A percentile compares a stretch with the other conserved stretches of the same genome.
These are phyloP conservation scores for Molanna angustata DNA, from an alignment of 2,888 invertebrate species.

Conservation along the genomic window DNA sequence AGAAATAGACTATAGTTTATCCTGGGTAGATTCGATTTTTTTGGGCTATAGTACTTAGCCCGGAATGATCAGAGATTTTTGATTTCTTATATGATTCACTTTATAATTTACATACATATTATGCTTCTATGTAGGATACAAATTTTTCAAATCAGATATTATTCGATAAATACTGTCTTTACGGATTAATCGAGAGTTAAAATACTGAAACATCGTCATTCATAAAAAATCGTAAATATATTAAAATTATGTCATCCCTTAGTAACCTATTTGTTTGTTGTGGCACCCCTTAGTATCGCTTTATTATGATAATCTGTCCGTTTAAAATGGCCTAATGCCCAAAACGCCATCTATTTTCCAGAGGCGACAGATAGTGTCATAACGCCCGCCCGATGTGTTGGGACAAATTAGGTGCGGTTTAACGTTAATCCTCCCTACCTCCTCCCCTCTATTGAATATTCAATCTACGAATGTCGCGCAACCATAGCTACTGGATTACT, in stretches of 20 bases:
- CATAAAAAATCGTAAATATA: neutral
- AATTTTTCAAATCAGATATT: no score
- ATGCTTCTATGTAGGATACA: no score
- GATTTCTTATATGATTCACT: no score
- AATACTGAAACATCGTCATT: no score
- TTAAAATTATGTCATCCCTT: neutral
- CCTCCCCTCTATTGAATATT: slow-evolving; percentile 28
- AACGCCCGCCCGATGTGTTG: slow-evolving; percentile 26
- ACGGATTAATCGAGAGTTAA: neutral
- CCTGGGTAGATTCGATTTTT: no score
- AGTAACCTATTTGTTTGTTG: slow-evolving; percentile 1
- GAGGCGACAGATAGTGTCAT: slow-evolving; percentile 31
- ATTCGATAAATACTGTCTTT: no score
- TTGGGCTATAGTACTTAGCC: no score
- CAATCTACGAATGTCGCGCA: no score
- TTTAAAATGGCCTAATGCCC: slow-evolving; percentile 29
- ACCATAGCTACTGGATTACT: no score
- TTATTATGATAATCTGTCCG: slow-evolving; percentile 31
- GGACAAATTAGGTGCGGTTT: slow-evolving; percentile 31
- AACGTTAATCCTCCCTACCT: slow-evolving; percentile 30
- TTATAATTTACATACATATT: no score
- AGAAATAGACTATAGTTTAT: no score
- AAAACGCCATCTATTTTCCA: slow-evolving; percentile 20
- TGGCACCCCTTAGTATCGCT: slow-evolving; percentile 15
- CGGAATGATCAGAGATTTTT: no score